Percentiles rank a stretch among this genome's conserved stretches.
These are phyloP conservation scores for Squalus acanthias DNA, from an alignment of 2,797 vertebrate species.

Conservation along the genomic window DNA sequence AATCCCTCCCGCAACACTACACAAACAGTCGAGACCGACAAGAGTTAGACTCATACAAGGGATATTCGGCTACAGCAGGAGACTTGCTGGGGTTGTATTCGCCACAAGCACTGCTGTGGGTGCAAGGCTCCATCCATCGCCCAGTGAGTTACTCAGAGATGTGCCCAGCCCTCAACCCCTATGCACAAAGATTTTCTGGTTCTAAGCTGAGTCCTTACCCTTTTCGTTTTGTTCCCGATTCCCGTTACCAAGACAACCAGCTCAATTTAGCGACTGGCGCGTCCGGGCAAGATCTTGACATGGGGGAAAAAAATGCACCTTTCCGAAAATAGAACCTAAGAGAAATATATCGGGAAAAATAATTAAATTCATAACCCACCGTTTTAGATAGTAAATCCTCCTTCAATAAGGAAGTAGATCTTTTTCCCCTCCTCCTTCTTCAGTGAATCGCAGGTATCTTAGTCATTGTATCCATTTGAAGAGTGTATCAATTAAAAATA, in stretches of 20 bases:
- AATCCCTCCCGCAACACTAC: neutral
- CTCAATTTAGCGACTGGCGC: neutral
- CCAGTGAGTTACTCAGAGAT: neutral
- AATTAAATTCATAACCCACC: neutral
- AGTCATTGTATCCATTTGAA: constrained; percentile 26
- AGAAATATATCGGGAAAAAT: neutral
- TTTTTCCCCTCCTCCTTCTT: neutral
- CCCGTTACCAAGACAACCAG: constrained; percentile 26
- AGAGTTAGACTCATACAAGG: neutral
- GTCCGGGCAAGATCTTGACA: neutral
- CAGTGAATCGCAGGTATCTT: neutral
- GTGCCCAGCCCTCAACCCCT: no score
- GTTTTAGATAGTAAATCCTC: neutral
- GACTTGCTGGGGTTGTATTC: neutral
- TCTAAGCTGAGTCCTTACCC: neutral
- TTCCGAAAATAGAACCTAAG: neutral
- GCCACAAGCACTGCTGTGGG: neutral
- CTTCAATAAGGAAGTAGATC: constrained; percentile 9
- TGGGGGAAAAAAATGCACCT: no score
- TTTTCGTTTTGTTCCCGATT: neutral
- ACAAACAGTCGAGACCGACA: neutral
- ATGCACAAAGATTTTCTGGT: neutral
- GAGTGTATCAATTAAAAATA: constrained; percentile 21
- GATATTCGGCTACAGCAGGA: neutral
- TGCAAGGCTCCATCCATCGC: neutral